Conservation (phyloP, 2,797 vertebrate genomes). For the Lagorchestes hirsutus region DNA sequence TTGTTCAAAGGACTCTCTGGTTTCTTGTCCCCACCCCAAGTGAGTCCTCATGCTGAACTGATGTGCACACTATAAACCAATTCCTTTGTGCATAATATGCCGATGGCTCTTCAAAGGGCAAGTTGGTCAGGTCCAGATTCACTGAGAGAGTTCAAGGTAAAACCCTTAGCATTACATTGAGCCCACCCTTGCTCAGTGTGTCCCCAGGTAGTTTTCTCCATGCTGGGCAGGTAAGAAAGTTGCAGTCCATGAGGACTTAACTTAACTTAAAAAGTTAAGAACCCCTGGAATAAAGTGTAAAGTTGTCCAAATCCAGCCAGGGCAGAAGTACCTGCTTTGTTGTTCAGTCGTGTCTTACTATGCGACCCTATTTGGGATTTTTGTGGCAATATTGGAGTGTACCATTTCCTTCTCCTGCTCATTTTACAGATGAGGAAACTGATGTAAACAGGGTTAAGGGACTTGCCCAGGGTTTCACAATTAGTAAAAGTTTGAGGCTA, state of each 20-base stretch:
- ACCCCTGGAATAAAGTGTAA: not conserved
- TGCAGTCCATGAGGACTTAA: not conserved
- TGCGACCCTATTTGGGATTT: not conserved
- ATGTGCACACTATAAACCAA: not conserved
- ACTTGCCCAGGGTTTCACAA: not conserved
- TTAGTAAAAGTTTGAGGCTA: not conserved
- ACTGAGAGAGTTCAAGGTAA: not conserved
- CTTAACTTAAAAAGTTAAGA: not conserved
- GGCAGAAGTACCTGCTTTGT: not conserved
- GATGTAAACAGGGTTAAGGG: not conserved
- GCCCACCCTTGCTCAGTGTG: not conserved
- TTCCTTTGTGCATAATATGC: not conserved
- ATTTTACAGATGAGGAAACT: not conserved
- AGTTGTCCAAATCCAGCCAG: not conserved
- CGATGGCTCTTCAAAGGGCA: not conserved
- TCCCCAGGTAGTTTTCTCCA: not conserved
- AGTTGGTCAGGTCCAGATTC: not conserved
- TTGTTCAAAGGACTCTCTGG: not conserved
- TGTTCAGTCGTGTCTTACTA: not conserved
- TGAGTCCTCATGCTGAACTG: not conserved
- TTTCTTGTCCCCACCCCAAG: not conserved
- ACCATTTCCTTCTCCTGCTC: not conserved
- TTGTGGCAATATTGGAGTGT: not conserved
- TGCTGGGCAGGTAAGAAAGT: not conserved
- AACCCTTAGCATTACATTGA: not conserved